These are phyloP conservation scores for Zootoca vivipara DNA, from an alignment of 2,113 vertebrate genomes.

Conservation along the genomic window DNA sequence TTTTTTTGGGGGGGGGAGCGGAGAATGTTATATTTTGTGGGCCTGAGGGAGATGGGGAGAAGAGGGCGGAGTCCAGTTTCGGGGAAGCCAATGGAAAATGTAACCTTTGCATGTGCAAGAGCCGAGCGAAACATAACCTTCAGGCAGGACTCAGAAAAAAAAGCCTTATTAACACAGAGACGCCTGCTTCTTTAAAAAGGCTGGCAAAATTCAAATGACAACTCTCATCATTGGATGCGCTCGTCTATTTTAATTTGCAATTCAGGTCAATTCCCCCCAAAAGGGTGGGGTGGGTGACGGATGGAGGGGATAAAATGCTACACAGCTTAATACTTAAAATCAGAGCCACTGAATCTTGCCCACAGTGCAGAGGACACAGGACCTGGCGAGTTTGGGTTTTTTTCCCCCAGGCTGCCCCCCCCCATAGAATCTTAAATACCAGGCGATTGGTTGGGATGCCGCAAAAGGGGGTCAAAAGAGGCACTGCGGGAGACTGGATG, in stretches of 20 bases:
- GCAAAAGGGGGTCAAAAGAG: not conserved
- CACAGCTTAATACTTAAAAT: not conserved
- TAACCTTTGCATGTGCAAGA: not conserved
- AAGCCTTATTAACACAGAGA: not conserved
- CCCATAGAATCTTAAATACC: no score
- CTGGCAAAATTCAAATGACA: not conserved
- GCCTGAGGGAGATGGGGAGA: not conserved
- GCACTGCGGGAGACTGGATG: not conserved
- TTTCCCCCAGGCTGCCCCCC: no score
- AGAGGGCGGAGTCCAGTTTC: not conserved
- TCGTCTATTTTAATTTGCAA: not conserved
- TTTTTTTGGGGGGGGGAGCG: no score
- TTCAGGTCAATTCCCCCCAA: not conserved
- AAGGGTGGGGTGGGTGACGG: no score
- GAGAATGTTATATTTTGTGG: not conserved
- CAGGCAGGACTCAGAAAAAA: not conserved
- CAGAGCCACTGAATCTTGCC: not conserved
- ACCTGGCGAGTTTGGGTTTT: not conserved
- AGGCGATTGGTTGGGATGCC: not conserved
- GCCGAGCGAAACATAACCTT: not conserved
- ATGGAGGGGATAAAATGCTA: not conserved
- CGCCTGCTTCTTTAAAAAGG: not conserved
- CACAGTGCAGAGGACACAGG: no score
- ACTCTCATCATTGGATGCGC: not conserved
- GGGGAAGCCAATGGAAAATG: not conserved